These are phyloP conservation scores for Nebria brevicollis DNA, from an alignment of 2,888 invertebrate genomes.

Conservation along the genomic window DNA sequence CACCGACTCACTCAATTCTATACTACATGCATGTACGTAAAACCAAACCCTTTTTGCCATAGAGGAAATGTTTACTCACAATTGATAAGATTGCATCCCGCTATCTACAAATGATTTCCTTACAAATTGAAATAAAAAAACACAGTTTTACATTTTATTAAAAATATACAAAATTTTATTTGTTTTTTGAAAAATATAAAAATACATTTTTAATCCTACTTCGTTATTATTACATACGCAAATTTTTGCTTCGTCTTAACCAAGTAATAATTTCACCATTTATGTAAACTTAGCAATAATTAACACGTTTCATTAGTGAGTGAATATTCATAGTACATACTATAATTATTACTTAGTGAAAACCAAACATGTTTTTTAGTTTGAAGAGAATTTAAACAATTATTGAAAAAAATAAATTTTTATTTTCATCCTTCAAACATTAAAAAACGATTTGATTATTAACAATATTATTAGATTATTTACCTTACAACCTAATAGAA, in stretches of 20 bases:
- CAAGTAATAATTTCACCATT: too few relatives aligned
- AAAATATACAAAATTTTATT: constrained; percentile 10
- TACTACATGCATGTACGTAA: neutral
- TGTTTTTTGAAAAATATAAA: neutral
- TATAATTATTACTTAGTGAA: too few relatives aligned
- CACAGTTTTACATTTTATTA: neutral
- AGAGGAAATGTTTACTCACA: constrained; percentile 8
- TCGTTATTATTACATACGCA: neutral
- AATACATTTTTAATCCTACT: neutral
- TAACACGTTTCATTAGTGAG: too few relatives aligned
- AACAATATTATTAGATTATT: neutral
- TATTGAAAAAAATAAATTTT: neutral
- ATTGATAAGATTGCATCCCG: constrained; percentile 3
- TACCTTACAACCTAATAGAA: neutral
- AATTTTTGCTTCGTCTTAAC: neutral
- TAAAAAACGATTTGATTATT: neutral
- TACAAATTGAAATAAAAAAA: neutral
- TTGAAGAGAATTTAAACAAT: neutral
- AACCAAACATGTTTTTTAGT: neutral
- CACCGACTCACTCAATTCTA: neutral
- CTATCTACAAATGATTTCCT: constrained; percentile 5
- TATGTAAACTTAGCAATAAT: too few relatives aligned
- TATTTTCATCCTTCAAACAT: neutral
- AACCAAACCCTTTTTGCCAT: constrained; percentile 13
- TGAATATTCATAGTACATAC: too few relatives aligned